Base-by-base conservation (phyloP, 2,888 invertebrate species). In the Notodonta dromedarius region DNA sequence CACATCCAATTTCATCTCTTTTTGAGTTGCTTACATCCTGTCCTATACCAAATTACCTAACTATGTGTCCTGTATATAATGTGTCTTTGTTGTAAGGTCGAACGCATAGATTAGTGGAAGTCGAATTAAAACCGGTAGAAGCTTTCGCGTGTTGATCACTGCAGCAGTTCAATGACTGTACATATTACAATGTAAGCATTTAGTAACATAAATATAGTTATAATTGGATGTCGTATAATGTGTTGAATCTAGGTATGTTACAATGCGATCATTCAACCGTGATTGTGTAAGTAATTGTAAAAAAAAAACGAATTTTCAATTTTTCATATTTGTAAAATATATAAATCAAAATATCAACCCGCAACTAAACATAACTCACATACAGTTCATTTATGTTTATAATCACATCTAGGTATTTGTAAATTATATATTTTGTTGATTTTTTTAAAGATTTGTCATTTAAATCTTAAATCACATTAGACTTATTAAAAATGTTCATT, bases 91-190 rank as follows among this genome's bases (percentile, higher is more conserved):
- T 59, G 55, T 76, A 66, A 74, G 69, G 58, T 68, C 57, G 65
- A 55, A 74, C 42, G 63, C 58, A 65, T 76, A 74, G 71, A 64
- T 63, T 71, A 74, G 64, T 62, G 13, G 65, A 62, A 48, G 61
- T 69, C 66, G 63, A 63, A 63, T 60, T 65, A 65, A 65, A 63
- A 65, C 62, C 48, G 64, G 56, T 35, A 76, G 70, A 65, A 46
- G 74, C 77, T 77, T 76, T 68, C 67, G 73, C 68, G 68, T 66
- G 71, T 63, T 57, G 56, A 67, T 69, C 71, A 73, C 67, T 60
- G 67, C 24, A 24, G 24, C 24, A 60, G 67, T 64, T 55, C 61
- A 50, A 51, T 59, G 62, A 67, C 57, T 74, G 71, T 73, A 76
- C 63, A 74, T 75, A 54, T 54, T 54, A 54, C 9, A 8, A 73